A percentile compares a stretch with the other conserved stretches of the same genome.
phyloP scores from a whole-genome alignment of 2,113 vertebrate genomes.

The Boleophthalmus pectinirostris region DNA sequence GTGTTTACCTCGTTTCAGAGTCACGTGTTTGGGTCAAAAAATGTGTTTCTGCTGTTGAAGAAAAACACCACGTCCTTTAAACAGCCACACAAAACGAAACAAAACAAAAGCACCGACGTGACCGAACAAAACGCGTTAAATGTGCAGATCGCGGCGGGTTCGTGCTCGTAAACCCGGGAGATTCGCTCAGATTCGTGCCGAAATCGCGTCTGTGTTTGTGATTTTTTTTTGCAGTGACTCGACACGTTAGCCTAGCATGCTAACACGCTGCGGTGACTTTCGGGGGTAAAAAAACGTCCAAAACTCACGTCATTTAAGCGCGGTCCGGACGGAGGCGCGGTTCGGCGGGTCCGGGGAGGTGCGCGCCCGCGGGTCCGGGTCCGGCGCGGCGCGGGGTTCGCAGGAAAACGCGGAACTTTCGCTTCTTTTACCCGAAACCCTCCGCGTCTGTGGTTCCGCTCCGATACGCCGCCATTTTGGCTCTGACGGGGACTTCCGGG shows the following conservation, averaged over 20 bases:
- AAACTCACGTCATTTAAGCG: conserved; percentile 31
- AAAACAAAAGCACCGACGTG: neutral
- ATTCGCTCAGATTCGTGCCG: too few species aligned
- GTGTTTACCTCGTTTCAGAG: neutral
- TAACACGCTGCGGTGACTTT: neutral
- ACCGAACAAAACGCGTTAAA: neutral
- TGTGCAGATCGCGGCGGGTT: fast-evolving
- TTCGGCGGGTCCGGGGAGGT: neutral
- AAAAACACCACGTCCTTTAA: neutral
- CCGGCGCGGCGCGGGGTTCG: neutral
- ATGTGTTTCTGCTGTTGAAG: neutral
- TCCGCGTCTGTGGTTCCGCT: conserved; percentile 22
- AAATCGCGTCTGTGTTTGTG: neutral
- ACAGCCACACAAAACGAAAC: too few species aligned
- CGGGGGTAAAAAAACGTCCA: fast-evolving
- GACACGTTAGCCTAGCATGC: conserved; percentile 55
- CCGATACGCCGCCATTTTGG: conserved; percentile 59
- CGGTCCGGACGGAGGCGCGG: neutral
- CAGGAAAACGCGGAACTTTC: neutral
- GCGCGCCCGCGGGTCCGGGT: neutral
- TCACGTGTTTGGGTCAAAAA: neutral
- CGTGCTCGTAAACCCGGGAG: neutral
- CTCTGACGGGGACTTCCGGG: conserved; percentile 45
- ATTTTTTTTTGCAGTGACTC: conserved; percentile 64
- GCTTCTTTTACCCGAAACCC: conserved; percentile 47